Conservation (phyloP, 2,888 invertebrate species). For the Drosophila vallismaia region DNA sequence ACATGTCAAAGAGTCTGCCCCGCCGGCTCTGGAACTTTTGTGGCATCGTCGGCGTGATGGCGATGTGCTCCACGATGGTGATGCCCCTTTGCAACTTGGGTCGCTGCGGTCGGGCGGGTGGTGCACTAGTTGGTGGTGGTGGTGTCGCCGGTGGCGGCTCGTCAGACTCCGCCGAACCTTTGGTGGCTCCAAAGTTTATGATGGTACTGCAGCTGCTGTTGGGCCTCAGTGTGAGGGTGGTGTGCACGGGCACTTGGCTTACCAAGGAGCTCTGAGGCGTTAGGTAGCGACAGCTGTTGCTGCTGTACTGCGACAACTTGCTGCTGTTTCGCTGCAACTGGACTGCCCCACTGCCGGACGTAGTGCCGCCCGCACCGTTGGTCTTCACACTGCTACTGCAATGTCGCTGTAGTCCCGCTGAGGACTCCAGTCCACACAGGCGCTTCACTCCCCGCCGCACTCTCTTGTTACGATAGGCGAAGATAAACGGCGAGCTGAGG, state of each 20-base stretch:
- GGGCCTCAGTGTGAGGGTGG: conserved; percentile 62
- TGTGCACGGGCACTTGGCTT: conserved; percentile 67
- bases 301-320: conserved; percentile 82
- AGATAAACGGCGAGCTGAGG: conserved; percentile 83
- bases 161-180: conserved; percentile 60
- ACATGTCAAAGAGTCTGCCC: conserved; percentile 79
- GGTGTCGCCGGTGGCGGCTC: conserved; percentile 54
- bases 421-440: conserved; percentile 80
- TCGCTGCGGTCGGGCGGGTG: conserved; percentile 48
- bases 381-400: conserved; percentile 78
- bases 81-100: conserved; percentile 79
- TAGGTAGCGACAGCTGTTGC: conserved; percentile 82
- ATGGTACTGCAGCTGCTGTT: conserved; percentile 81
- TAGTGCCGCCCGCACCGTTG: conserved; percentile 49
- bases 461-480: conserved; percentile 84
- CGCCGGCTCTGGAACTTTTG: conserved; percentile 67
- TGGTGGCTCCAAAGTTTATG: conserved; percentile 67
- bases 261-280: conserved; percentile 80
- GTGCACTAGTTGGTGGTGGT: conserved; percentile 34
- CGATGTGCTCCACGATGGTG: conserved; percentile 78
- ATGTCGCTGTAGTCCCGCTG: conserved; percentile 77
- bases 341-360: conserved; percentile 44
- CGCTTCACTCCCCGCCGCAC: conserved; percentile 83
- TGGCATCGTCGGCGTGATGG: conserved; percentile 62
- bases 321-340: conserved; percentile 82